Evolutionary conservation across 2,888 invertebrate genomes (phyloP).

Genomic region (Rhogogaster chlorosoma): DNA sequence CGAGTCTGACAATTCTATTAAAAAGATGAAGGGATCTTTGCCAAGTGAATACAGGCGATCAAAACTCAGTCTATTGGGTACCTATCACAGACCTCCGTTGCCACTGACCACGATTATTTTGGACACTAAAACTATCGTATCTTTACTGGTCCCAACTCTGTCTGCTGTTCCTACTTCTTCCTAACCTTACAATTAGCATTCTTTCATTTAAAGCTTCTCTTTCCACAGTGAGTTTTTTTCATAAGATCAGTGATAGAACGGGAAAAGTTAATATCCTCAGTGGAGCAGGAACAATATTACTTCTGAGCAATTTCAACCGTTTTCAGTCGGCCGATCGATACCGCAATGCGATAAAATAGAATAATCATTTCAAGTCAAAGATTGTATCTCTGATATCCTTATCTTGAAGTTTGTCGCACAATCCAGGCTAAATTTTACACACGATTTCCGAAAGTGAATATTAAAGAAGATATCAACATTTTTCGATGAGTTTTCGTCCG

Average conservation of each 20-base stretch:
- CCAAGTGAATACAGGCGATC: not conserved
- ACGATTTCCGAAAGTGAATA: not conserved
- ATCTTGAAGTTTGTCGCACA: not conserved
- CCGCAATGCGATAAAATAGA: not conserved
- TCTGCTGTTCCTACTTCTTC: not conserved
- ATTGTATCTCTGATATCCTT: not conserved
- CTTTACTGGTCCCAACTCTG: not conserved
- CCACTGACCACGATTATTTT: not conserved
- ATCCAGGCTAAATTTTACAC: not conserved
- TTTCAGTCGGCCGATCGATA: constrained; percentile 11
- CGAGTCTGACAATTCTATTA: not conserved
- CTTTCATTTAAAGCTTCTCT: not conserved
- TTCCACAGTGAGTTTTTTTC: not conserved
- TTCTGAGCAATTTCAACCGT: not conserved
- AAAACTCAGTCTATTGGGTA: constrained; percentile 4
- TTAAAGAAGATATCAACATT: not conserved
- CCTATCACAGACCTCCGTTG: not conserved
- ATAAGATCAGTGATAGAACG: not conserved
- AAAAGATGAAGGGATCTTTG: not conserved
- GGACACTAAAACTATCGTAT: constrained; percentile 18
- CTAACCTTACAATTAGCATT: not conserved
- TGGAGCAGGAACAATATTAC: constrained; percentile 6
- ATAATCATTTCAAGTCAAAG: not conserved
- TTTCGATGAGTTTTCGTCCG: not conserved
- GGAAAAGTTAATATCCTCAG: constrained; percentile 21